Conservation (phyloP, 2,888 invertebrate genomes). For the Thymelicus sylvestris region DNA sequence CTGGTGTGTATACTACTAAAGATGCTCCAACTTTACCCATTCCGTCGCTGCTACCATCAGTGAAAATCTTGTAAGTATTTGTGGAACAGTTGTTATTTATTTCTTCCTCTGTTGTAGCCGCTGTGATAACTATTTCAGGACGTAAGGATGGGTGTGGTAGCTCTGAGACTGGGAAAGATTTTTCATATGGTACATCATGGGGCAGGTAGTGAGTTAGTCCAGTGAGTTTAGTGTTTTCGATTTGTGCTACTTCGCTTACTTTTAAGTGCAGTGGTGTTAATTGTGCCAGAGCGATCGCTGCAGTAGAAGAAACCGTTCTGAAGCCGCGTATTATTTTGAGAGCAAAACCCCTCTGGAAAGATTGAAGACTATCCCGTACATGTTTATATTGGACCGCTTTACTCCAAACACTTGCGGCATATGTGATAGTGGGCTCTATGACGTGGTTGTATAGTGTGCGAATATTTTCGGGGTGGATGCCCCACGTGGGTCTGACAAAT, state of each 20-base stretch:
- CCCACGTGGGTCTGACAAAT: neutral
- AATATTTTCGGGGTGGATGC: neutral
- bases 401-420: neutral
- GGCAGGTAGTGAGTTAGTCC: neutral
- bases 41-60: no score
- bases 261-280: neutral
- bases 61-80: neutral
- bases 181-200: neutral
- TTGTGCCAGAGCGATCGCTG: neutral
- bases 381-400: no score
- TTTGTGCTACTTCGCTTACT: neutral
- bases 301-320: neutral
- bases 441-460: neutral
- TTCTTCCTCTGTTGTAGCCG: neutral
- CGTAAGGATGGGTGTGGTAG: neutral
- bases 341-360: conserved; percentile 4
- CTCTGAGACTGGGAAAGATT: no score
- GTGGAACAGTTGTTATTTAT: neutral
- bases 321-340: neutral
- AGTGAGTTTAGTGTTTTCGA: neutral
- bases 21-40: no score
- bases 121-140: neutral
- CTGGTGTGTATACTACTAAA: no score
- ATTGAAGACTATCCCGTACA: neutral
- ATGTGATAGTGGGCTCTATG: neutral